Conservation (phyloP, 2,113 vertebrate species). For the Euleptes europaea region DNA sequence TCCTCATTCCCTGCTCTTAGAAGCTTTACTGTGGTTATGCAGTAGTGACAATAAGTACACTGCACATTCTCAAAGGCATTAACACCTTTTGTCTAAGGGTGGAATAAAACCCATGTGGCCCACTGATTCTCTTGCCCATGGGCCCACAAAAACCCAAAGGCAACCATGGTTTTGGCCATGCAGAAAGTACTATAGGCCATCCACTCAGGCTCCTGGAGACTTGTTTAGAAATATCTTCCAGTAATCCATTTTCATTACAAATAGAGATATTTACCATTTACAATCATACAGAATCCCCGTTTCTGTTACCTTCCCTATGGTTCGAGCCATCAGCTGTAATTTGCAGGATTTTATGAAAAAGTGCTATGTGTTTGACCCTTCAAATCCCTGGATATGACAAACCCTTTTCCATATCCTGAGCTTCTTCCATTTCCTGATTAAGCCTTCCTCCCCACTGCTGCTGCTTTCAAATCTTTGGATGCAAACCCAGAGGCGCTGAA, state of each 20-base stretch:
- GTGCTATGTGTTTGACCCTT: constrained; percentile 39
- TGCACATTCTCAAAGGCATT: no score
- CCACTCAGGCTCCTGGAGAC: background rate
- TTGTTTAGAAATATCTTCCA: background rate
- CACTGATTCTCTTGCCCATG: background rate
- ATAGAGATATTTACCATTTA: background rate
- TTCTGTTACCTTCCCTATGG: constrained; percentile 23
- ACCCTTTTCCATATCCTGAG: background rate
- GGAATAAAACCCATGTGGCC: no score
- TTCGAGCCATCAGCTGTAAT: constrained; percentile 39
- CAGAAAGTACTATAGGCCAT: background rate
- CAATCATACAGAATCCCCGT: constrained; percentile 12
- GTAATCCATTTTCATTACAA: background rate
- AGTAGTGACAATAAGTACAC: no score
- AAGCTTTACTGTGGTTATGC: no score
- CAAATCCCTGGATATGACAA: constrained; percentile 56
- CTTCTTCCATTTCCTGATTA: constrained; percentile 41
- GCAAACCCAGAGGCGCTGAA: constrained; percentile 15
- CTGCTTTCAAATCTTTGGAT: constrained; percentile 12
- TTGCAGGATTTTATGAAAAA: constrained; percentile 49
- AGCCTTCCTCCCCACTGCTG: constrained; percentile 29
- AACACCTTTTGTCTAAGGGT: no score
- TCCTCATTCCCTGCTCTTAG: no score
- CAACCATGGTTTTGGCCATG: background rate
- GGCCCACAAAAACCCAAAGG: background rate